Evolutionary conservation across 2,888 invertebrate species (phyloP).

Genomic region (Leptopterna dolabrata): DNA sequence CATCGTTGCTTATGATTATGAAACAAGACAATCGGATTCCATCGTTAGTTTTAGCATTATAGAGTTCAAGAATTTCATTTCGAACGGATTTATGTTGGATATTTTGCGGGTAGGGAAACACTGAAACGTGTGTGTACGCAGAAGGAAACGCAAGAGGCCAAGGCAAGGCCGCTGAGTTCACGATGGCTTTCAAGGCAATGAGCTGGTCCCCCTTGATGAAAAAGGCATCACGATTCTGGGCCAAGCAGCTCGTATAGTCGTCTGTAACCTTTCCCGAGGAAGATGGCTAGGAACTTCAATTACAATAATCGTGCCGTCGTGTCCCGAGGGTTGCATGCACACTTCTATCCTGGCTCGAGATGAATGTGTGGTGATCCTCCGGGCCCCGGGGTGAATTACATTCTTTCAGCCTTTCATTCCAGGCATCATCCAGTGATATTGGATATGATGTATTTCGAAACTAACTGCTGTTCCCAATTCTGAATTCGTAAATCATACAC

Average conservation of each 20-base stretch:
- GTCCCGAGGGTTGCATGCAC: not conserved
- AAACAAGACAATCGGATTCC: too few relatives aligned
- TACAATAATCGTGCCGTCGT: slow-evolving; percentile 10
- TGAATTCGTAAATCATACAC: too few relatives aligned
- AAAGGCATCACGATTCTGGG: slow-evolving; percentile 29
- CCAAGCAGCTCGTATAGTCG: not conserved
- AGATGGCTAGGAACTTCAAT: not conserved
- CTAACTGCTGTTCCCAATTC: too few relatives aligned
- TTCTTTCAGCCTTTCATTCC: not conserved
- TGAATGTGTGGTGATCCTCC: not conserved
- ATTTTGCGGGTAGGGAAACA: too few relatives aligned
- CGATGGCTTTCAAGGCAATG: not conserved
- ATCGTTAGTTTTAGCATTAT: too few relatives aligned
- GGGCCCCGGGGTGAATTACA: not conserved
- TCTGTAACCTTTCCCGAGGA: not conserved
- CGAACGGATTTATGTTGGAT: too few relatives aligned
- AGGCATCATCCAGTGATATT: too few relatives aligned
- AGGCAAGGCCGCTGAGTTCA: slow-evolving; percentile 21
- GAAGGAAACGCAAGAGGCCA: not conserved
- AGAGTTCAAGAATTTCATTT: too few relatives aligned
- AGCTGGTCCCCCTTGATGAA: slow-evolving; percentile 12
- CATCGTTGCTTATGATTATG: too few relatives aligned
- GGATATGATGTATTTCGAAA: too few relatives aligned
- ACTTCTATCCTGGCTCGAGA: not conserved
- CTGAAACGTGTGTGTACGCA: not conserved